Evolutionary conservation across 1,140 invertebrate species (phyloP).

Genomic region (Monochamus saltuarius): DNA sequence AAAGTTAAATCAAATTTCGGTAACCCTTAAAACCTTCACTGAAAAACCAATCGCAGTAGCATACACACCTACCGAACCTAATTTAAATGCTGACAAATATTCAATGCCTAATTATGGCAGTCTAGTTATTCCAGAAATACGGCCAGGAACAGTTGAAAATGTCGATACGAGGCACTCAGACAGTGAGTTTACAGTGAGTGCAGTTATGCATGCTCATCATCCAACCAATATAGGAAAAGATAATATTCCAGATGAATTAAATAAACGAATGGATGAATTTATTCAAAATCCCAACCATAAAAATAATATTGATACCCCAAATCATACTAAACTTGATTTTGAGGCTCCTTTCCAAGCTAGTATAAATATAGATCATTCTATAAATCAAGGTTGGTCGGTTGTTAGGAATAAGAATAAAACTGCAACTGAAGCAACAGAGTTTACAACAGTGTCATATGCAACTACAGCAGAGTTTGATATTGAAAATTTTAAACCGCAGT

Average conservation of each 20-base stretch:
- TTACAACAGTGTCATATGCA: constrained; percentile 45
- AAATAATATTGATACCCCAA: constrained; percentile 21
- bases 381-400: constrained; percentile 64
- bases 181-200: constrained; percentile 42
- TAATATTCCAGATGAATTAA: constrained; percentile 5
- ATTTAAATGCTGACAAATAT: constrained; percentile 40
- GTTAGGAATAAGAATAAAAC: constrained; percentile 51
- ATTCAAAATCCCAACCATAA: constrained; percentile 27
- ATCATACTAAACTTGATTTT: constrained; percentile 53
- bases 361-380: constrained; percentile 56
- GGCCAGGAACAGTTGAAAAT: constrained; percentile 31
- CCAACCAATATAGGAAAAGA: constrained; percentile 12
- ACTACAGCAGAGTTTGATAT: constrained; percentile 58
- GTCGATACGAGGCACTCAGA: constrained; percentile 16
- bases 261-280: constrained; percentile 1
- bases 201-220: constrained; percentile 48
- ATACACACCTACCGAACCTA: constrained; percentile 55
- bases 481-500: constrained; percentile 68
- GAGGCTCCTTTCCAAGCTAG: constrained; percentile 72
- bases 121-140: constrained; percentile 53
- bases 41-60: constrained; percentile 58
- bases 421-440: constrained; percentile 39
- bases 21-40: constrained; percentile 48
- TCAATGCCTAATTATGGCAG: constrained; percentile 52
- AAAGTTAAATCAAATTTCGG: constrained; percentile 44